Conservation (phyloP, 2,797 vertebrate species). For the Coregonus ussuriensis region DNA sequence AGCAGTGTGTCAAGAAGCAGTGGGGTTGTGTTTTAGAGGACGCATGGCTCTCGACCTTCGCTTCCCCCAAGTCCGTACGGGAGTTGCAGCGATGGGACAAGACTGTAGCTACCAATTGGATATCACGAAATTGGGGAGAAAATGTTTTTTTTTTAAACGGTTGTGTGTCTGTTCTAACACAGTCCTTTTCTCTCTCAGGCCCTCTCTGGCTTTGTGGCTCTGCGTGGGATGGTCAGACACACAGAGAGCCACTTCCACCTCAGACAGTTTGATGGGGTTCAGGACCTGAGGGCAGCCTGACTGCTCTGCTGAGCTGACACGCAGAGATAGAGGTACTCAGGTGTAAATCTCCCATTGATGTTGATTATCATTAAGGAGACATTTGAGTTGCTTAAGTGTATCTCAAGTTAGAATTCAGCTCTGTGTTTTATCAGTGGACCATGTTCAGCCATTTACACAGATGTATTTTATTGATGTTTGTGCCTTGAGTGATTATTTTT, state of each 20-base stretch:
- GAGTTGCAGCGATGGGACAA: no score
- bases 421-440: background rate
- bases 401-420: background rate
- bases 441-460: background rate
- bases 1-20: no score
- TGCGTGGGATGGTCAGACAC: constrained; percentile 87
- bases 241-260: constrained; percentile 85
- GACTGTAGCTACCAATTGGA: no score
- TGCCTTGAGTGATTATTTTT: background rate
- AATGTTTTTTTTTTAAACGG: no score
- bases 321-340: constrained; percentile 8
- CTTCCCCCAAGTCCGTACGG: no score
- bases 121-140: no score
- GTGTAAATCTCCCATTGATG: background rate
- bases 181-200: constrained; percentile 50
- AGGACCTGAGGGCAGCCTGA: constrained; percentile 41
- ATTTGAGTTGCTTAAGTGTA: background rate
- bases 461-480: background rate
- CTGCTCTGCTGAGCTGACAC: background rate
- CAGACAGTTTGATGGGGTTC: constrained; percentile 78
- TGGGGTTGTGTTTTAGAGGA: no score
- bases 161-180: background rate
- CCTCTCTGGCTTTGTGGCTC: constrained; percentile 80
- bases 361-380: background rate
- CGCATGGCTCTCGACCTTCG: no score